These are phyloP conservation scores for Hestina assimilis DNA, from an alignment of 1,140 invertebrate genomes.

Conservation along the genomic window DNA sequence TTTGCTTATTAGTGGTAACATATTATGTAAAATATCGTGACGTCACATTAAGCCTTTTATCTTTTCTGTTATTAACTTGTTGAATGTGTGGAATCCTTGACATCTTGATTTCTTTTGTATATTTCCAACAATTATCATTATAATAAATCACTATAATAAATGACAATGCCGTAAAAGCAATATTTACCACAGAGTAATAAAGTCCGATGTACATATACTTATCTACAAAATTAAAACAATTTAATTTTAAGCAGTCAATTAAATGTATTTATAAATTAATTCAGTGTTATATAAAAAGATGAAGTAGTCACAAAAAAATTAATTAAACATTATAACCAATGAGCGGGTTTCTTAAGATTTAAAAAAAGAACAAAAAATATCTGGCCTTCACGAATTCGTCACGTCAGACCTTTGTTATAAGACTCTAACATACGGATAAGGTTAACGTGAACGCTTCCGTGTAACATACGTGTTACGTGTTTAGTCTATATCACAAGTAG, in stretches of 20 bases:
- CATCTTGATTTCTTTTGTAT: background rate
- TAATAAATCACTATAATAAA: background rate
- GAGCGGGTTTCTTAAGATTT: background rate
- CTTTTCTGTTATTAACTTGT: too few species aligned
- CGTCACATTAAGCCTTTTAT: too few species aligned
- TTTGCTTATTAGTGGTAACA: too few species aligned
- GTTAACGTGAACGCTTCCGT: constrained; percentile 15
- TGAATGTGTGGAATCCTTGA: background rate
- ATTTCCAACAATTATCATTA: constrained; percentile 1
- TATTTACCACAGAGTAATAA: too few species aligned
- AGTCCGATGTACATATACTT: too few species aligned
- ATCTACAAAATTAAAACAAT: too few species aligned
- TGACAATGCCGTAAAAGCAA: constrained; percentile 1
- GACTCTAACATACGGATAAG: constrained; percentile 17
- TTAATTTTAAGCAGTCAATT: too few species aligned
- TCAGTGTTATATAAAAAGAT: too few species aligned
- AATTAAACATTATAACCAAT: background rate
- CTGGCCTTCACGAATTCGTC: constrained; percentile 16
- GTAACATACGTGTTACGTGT: constrained; percentile 1
- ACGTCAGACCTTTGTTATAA: constrained; percentile 15
- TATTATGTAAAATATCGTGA: too few species aligned
- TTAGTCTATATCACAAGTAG: too few species aligned
- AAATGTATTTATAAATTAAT: too few species aligned
- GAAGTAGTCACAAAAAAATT: too few species aligned
- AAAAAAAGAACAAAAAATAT: background rate